phyloP scores from a whole-genome alignment of 2,797 vertebrate genomes.

The Mallotus villosus region DNA sequence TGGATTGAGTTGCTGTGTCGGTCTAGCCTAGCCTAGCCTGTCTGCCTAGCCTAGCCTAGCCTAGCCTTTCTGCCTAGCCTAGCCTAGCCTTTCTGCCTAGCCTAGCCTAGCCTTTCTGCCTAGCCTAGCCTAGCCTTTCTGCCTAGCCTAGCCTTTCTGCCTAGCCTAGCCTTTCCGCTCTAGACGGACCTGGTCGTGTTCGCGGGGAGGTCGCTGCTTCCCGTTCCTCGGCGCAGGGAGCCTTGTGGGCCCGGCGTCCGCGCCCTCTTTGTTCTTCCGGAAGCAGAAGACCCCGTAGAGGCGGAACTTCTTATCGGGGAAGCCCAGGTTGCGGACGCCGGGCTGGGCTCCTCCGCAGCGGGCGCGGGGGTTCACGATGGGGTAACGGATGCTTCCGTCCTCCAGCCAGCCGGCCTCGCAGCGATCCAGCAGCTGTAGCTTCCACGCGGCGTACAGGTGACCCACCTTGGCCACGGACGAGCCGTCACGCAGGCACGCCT shows the following conservation, averaged over 20 bases:
- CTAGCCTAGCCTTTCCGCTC: slow-evolving; percentile 26
- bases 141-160: slow-evolving; percentile 39
- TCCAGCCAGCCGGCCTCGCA: slow-evolving; percentile 93
- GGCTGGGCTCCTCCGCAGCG: slow-evolving; percentile 87
- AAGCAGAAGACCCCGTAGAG: slow-evolving; percentile 95
- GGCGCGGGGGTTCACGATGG: slow-evolving; percentile 89
- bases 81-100: slow-evolving; percentile 42
- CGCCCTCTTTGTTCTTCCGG: slow-evolving; percentile 59
- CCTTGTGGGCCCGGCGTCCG: slow-evolving; percentile 29
- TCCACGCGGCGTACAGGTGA: slow-evolving; percentile 94
- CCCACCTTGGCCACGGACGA: slow-evolving; percentile 87
- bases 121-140: slow-evolving; percentile 36
- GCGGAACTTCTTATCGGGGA: slow-evolving; percentile 88
- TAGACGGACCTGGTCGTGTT: slow-evolving; percentile 47
- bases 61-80: slow-evolving; percentile 41
- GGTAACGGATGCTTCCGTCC: slow-evolving; percentile 92
- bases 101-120: slow-evolving; percentile 34
- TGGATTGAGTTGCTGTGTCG: slow-evolving; percentile 52
- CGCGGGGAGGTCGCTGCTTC: slow-evolving; percentile 35
- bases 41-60: slow-evolving; percentile 39
- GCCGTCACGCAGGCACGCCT: slow-evolving; percentile 83
- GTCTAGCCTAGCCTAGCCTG: too few relatives aligned
- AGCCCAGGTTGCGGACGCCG: slow-evolving; percentile 88
- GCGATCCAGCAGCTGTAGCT: slow-evolving; percentile 89
- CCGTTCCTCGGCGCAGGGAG: slow-evolving; percentile 30